A percentile compares a stretch with the other conserved stretches of the same genome.
These are phyloP conservation scores for Drosophila azteca DNA, from an alignment of 1,140 invertebrate genomes.

Conservation along the genomic window DNA sequence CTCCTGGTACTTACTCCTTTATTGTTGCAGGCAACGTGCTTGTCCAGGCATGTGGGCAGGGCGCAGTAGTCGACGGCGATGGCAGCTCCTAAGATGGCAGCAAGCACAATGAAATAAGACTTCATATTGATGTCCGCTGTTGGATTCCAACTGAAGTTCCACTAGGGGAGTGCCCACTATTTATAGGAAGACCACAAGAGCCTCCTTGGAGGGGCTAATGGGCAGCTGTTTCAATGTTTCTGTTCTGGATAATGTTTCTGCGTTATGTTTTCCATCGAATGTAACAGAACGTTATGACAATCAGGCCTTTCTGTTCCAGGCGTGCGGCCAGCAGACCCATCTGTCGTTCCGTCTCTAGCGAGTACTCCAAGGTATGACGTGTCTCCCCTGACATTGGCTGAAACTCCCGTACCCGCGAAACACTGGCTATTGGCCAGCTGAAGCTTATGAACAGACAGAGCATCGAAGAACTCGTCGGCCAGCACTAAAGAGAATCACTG, in stretches of 20 bases:
- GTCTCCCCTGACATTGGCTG: slow-evolving; percentile 85
- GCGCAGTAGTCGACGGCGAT: slow-evolving; percentile 53
- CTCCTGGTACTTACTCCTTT: slow-evolving; percentile 47
- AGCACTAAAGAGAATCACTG: slow-evolving; percentile 92
- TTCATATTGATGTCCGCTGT: slow-evolving; percentile 9
- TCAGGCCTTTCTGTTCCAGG: slow-evolving; percentile 88
- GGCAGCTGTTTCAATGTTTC: background rate
- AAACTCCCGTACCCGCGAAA: slow-evolving; percentile 84
- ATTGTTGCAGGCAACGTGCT: slow-evolving; percentile 66
- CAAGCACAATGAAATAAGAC: background rate
- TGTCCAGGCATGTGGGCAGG: slow-evolving; percentile 60
- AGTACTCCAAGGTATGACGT: slow-evolving; percentile 92
- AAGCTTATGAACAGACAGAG: slow-evolving; percentile 97
- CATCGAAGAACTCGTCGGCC: slow-evolving; percentile 99
- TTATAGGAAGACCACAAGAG: background rate
- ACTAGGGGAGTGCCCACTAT: background rate
- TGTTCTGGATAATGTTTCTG: background rate
- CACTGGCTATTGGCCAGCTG: slow-evolving; percentile 89
- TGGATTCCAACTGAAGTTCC: background rate
- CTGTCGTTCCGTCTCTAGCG: slow-evolving; percentile 89
- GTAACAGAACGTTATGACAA: too few relatives aligned
- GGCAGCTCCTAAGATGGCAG: background rate
- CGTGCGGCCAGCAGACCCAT: slow-evolving; percentile 89
- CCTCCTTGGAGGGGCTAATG: background rate
- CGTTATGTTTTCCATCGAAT: too few relatives aligned